Evolutionary conservation across 2,888 invertebrate genomes (phyloP), one percentile per base, ranked within the genome.

Genomic region (Odontothrips loti): DNA sequence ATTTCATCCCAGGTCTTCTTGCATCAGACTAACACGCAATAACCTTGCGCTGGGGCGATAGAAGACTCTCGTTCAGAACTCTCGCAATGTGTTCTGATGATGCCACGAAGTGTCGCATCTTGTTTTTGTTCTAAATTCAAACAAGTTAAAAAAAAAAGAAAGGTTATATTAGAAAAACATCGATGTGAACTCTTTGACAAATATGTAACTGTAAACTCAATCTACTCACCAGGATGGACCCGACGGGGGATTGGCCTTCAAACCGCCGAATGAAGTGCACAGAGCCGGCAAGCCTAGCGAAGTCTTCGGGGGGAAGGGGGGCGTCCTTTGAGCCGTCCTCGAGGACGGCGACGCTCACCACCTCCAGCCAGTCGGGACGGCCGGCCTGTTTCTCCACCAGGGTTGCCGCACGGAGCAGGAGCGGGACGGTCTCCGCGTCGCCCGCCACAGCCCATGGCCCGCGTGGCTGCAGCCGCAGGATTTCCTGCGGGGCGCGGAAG

Each of bases 381-480:
- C 68, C 68, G 23, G 68, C 68, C 27, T 27, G 23, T 27, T 27
- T 12, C 68, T 75, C 68, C 27, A 75, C 68, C 23, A 75, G 27
- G 23, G 23, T 8, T 23, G 68, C 68, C 23, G 68, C 68, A 8
- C 27, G n/a, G 10, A 23, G 23, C 11, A 75, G 23, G 27, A 75
- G 9, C 27, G n/a, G 11, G 27, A 12, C 68, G 68, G 23, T 27
- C 27, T 23, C 68, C 11, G 68, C 23, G 68, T 75, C 68, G 23
- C 68, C 68, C 23, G 8, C 12, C 68, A 75, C 8, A 11, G 68
- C 68, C 68, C 68, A 75, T 1, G 68, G 68, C 10, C 68, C 68
- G 11, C 68, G 68, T 9, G 68, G 68, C 68, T 75, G 68, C 27
- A 75, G 68, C 68, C 23, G 68, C 68, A 75, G 27, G 27, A 75